Base-by-base conservation (phyloP, 1,140 invertebrate genomes). In the Diuraphis noxia region DNA sequence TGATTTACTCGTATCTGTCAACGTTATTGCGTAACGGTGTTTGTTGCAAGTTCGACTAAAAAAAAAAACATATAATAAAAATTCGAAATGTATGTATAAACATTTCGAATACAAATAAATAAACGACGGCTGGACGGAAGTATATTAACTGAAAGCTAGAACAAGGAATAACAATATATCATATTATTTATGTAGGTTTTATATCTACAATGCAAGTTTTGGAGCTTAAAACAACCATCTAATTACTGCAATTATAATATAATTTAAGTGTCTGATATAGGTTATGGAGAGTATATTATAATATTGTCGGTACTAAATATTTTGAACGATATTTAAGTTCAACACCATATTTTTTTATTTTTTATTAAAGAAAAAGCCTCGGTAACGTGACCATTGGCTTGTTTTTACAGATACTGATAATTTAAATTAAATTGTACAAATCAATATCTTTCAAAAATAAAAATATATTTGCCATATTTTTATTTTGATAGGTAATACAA, bases 1-100 rank as follows among this genome's bases (percentile, higher is more conserved):
- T 21, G 34, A 49, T 86, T 86, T 86, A 72, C 56, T 72, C 56
- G 56, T n/a, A 36, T 86, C 84, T 86, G 84, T 86, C 84, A 49
- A 86, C 84, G n/a, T 49, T 72, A 72, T 72, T 49, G 23, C 43
- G 84, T 23, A 49, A 49, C 43, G 43, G n/a, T 36, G 84, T 86
- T 84, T 40, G n/a, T 86, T 49, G 21, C 19, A 10, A 8, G 17
- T 85, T 17, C 84, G 46, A 36, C n/a, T 30, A 34, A 34, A 34
- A 49, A 86, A 84, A 41, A 84, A 41, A 43, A 84, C 21, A 30
- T n/a, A 43, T 30, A 19, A n/a, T 43, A 43, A 30, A 84, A 41
- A 84, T 43, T n/a, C 19, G 17, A 84, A 84, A n/a, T 21, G 40
- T 84, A n/a, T 79, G 21, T 21, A n/a, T 34, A 34, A 84, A 84